Evolutionary conservation across 2,797 vertebrate species (phyloP).

Genomic region (Poliocrania exsul): DNA sequence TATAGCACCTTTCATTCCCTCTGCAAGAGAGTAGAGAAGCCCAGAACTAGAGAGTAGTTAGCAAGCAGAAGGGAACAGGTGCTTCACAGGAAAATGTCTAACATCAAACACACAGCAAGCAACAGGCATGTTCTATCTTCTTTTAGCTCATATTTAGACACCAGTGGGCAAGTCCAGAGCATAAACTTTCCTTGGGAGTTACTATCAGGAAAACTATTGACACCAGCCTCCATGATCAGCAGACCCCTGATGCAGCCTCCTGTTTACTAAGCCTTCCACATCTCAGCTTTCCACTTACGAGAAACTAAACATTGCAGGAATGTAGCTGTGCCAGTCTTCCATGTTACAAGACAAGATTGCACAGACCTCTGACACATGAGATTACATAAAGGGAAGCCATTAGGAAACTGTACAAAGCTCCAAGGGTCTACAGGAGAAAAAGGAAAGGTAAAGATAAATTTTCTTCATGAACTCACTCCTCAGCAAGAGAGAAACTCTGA

Average conservation of each 20-base stretch:
- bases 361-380: background rate
- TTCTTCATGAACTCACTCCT: background rate
- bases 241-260: background rate
- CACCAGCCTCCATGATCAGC: background rate
- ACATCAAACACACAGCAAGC: background rate
- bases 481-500: background rate
- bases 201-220: background rate
- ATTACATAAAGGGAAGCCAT: background rate
- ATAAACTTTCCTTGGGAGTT: background rate
- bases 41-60: background rate
- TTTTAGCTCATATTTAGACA: background rate
- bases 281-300: background rate
- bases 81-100: background rate
- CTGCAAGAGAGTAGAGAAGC: background rate
- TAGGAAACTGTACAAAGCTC: background rate
- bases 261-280: background rate
- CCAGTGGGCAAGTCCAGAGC: background rate
- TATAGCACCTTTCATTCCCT: background rate
- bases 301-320: background rate
- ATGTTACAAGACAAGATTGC: background rate
- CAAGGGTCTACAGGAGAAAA: background rate
- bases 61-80: background rate
- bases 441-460: background rate
- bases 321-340: background rate
- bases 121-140: background rate